Base-by-base conservation (phyloP, 1,140 invertebrate genomes). In the Brachionus rotundiformis region DNA sequence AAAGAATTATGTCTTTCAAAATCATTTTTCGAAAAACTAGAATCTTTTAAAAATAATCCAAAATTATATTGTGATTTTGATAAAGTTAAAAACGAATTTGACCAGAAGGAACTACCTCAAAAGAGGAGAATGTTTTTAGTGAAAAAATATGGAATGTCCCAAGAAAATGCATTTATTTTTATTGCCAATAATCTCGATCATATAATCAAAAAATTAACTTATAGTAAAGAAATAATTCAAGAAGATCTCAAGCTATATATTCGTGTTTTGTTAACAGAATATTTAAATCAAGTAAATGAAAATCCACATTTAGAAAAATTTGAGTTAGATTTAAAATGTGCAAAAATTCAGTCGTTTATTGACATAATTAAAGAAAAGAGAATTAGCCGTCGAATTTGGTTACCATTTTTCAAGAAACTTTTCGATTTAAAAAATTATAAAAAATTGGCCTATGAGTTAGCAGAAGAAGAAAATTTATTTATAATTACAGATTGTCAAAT, bases 161-260 rank as follows among this genome's bases (percentile, higher is more conserved):
- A 79, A 1, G 76, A 79, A 39, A 79, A 59, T 36, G 76, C 76
- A 59, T 61, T 79, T 79, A 39, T 63, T 54, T 79, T 79, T 63
- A 11, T 79, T n/a, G 44, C 76, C 3, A 79, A 79, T 11, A 63
- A 79, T 63, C 54, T 79, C 19, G 76, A 79, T 63, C 31, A 36
- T 36, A 36, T 79, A 1, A 19, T 79, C 23, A 79, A 39, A 29
- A 49, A 79, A 23, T n/a, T 79, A 27, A 11, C 49, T 31, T 49
- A 29, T 25, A 2, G 59, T 3, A 54, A 8, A 25, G 36, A 41
- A 13, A 33, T 59, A 10, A 54, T 1, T n/a, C 0, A 29, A n/a
- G 47, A 79, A 19, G 47, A 79, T 33, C 1, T 79, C 6, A 54
- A 59, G 7, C 11, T 63, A 4, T 59, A 59, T 23, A 25, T 59